Base-by-base conservation (phyloP, 2,888 invertebrate genomes). In the Agonopterix alstromeriana region DNA sequence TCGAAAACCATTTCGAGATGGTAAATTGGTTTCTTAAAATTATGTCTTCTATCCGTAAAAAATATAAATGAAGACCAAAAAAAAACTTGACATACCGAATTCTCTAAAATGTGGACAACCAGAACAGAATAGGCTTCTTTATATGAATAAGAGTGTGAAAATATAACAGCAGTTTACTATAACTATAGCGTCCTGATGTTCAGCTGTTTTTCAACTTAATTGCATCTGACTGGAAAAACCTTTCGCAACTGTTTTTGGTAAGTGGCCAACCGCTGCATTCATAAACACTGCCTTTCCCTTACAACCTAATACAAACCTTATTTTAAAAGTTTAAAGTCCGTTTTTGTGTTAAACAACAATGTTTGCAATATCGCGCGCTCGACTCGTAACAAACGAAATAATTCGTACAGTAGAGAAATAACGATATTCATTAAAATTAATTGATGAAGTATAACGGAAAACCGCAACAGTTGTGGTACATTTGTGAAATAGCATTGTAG, bases 141-240 rank as follows among this genome's bases (percentile, higher is more conserved):
- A 17, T 27, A 27, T 27, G 27, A 27, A 27, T 27, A 27, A 27
- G 27, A 27, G 27, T 27, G 27, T 27, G 27, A 27, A 27, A 27
- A 27, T 27, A 27, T 27, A 5, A 27, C 27, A 27, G 5, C 27
- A 27, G 27, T 27, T 27, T 7, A 27, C 27, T 27, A 27, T 27
- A 27, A 27, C 27, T 27, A 27, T 27, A 27, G 27, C 27, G 27
- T 27, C 27, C 27, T 27, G 27, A 27, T 27, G 27, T 42, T n/a
- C 42, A 42, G 42, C 35, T 27, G 35, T 51, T 51, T 54, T 54
- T 53, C 51, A 40, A 36, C 45, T 48, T 50, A 53, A 53, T 49
- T 51, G 47, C 52, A 12, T 10, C 38, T 17, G 40, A 45, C 50
- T 52, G 49, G 43, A 48, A 53, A 50, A 55, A 55, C 49, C 48